phyloP scores from a whole-genome alignment of 2,797 vertebrate species.

The Malacoctenus gilli region DNA sequence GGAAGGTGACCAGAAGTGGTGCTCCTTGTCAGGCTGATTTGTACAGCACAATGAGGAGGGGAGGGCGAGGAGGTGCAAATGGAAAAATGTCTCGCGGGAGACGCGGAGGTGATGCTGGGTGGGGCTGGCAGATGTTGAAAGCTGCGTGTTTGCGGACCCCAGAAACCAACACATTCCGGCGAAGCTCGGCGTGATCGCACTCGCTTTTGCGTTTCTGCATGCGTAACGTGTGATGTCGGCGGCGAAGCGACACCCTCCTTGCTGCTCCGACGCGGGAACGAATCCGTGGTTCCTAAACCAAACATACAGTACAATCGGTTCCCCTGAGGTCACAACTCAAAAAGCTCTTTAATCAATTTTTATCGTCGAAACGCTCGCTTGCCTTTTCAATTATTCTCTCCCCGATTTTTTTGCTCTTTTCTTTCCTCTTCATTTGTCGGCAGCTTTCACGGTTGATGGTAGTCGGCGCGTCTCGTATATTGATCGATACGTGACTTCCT shows the following conservation, averaged over 20 bases:
- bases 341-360: conserved; percentile 24
- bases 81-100: conserved; percentile 78
- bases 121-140: conserved; percentile 52
- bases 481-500: conserved; percentile 67
- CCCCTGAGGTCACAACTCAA: not conserved
- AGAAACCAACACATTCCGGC: too few relatives aligned
- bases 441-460: conserved; percentile 32
- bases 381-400: conserved; percentile 16
- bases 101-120: conserved; percentile 46
- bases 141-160: conserved; percentile 11
- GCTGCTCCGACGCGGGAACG: too few relatives aligned
- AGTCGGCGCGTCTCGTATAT: conserved; percentile 21
- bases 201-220: too few relatives aligned
- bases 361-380: conserved; percentile 27
- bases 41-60: conserved; percentile 47
- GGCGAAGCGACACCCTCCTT: too few relatives aligned
- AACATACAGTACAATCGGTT: too few relatives aligned
- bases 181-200: too few relatives aligned
- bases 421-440: conserved; percentile 7
- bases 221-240: too few relatives aligned
- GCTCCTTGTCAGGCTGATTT: conserved; percentile 73
- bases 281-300: too few relatives aligned
- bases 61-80: conserved; percentile 78
- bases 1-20: conserved; percentile 54
- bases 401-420: conserved; percentile 16